Evolutionary conservation across 2,797 vertebrate genomes (phyloP).

Genomic region (Myotis daubentonii): DNA sequence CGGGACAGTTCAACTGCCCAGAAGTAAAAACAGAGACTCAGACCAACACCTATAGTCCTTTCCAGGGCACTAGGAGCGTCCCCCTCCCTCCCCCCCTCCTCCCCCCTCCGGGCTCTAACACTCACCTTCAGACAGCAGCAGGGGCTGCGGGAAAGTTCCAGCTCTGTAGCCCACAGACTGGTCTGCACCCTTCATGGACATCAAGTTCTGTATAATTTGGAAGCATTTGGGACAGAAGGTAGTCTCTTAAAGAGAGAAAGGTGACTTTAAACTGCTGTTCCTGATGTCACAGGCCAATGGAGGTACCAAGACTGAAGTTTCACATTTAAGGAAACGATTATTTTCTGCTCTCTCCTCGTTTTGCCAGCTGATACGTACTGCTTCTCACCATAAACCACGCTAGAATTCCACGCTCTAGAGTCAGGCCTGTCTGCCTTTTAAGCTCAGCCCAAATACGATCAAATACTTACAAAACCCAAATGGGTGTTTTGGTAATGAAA

Average conservation of each 20-base stretch:
- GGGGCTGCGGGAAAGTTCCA: background rate
- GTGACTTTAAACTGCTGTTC: background rate
- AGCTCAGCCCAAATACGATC: background rate
- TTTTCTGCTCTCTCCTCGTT: background rate
- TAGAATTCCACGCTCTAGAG: background rate
- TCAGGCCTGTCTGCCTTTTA: background rate
- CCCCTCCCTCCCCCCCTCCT: too few relatives aligned
- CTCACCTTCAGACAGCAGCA: background rate
- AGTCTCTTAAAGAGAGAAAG: background rate
- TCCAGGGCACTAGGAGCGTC: background rate
- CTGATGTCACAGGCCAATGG: background rate
- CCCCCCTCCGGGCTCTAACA: background rate
- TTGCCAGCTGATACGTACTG: background rate
- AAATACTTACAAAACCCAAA: background rate
- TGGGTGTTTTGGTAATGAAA: background rate
- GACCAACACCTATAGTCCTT: background rate
- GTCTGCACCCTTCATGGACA: background rate
- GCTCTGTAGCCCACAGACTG: background rate
- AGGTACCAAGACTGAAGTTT: constrained; percentile 1
- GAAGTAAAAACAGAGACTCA: background rate
- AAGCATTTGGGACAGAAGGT: background rate
- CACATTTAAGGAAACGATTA: background rate
- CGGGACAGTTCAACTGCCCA: background rate
- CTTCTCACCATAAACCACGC: background rate
- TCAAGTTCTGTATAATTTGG: background rate